Evolutionary conservation across 2,888 invertebrate species (phyloP), one percentile per base, ranked within the genome.

Genomic region (Helicoverpa assulta): DNA sequence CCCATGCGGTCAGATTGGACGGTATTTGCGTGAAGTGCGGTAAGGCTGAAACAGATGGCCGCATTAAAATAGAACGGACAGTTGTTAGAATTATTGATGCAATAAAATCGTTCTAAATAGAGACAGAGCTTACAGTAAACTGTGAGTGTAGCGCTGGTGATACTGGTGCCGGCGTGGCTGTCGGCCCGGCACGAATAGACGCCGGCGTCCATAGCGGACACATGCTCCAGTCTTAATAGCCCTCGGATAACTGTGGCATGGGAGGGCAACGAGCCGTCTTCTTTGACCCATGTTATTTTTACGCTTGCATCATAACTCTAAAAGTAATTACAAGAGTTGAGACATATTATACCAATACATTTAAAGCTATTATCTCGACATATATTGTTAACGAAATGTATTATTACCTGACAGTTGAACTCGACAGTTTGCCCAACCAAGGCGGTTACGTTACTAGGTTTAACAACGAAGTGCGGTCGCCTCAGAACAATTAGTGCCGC

Each of bases 111-210:
- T 84, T 87, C 84, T 85, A 87, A 89, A 91, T 88, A 88, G 86
- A 84, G 84, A 81, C 75, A 69, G 74, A 74, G 97, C 98, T 97
- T 96, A 99, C 99, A 98, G 93, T 99, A 98, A 75, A 99, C 99
- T 76, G 98, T 98, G 80, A 99, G 97, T 70, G 98, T 97, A 47
- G 99, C 99, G 89, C 98, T 98, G 56, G 99, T 98, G 82, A 98
- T 97, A 82, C 98, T 98, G 72, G 97, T 97, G 26, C 99, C 99
- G 70, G 99, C 98, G 80, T 97, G 97, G 94, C 99, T 99, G 89
- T 98, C 98, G 37, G 98, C 99, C 84, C 98, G 97, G 94, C 99
- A 99, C 84, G 98, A 98, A 94, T 99, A 99, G 86, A 98, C 96
- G 65, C 99, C 99, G 89, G 98, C 98, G 91, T 99, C 99, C 78